Evolutionary conservation across 1,140 invertebrate species (phyloP).

Genomic region (Calephelis nemesis): DNA sequence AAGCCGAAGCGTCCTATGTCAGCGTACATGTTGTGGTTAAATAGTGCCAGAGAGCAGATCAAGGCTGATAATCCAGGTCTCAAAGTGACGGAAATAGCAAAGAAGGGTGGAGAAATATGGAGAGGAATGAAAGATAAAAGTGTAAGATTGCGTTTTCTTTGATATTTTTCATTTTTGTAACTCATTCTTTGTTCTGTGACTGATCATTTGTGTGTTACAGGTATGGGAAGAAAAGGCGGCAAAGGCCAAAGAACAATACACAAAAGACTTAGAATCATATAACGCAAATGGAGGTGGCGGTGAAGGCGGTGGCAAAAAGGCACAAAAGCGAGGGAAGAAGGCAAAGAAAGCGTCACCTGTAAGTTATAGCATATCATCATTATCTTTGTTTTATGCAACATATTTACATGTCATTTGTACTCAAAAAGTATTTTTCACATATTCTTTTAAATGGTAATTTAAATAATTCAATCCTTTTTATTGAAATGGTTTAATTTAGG

Average conservation of each 20-base stretch:
- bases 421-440: no score
- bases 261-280: constrained; percentile 92
- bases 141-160: constrained; percentile 75
- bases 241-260: constrained; percentile 92
- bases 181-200: constrained; percentile 22
- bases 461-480: no score
- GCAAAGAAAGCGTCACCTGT: constrained; percentile 75
- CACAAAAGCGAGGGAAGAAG: constrained; percentile 79
- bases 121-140: constrained; percentile 89
- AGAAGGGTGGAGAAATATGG: constrained; percentile 94
- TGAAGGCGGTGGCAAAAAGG: constrained; percentile 73
- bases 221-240: constrained; percentile 93
- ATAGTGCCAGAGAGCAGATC: constrained; percentile 88
- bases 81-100: constrained; percentile 90
- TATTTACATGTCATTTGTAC: no score
- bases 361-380: constrained; percentile 35
- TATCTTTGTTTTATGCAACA: neutral
- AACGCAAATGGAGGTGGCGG: constrained; percentile 84
- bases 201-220: constrained; percentile 62
- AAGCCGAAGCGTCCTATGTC: constrained; percentile 92
- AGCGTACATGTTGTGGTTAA: constrained; percentile 94
- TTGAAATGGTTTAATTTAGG: no score
- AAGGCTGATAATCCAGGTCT: constrained; percentile 90
- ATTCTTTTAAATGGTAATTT: no score
- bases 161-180: constrained; percentile 22